Base-by-base conservation (phyloP, 2,888 invertebrate species). In the Xestia ashworthii region DNA sequence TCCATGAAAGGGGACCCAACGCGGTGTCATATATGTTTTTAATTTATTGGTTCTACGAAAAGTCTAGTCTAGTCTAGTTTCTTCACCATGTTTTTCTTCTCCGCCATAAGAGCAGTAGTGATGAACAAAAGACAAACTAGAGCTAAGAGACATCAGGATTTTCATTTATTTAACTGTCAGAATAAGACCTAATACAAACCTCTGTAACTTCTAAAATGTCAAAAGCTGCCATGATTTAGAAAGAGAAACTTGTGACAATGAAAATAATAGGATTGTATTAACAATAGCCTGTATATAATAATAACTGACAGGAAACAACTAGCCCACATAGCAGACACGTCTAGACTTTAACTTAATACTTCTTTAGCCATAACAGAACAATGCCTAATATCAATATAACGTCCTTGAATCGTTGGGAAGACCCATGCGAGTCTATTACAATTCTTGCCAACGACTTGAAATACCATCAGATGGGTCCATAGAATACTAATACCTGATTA, bases 401-500 rank as follows among this genome's bases (percentile, higher is more conserved):
- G 73, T 60, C 85, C 87, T 86, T 84, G 76, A 74, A 70, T 64
- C n/a, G 48, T 72, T 48, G 81, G 89, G 81, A 81, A 87, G 79
- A 85, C 80, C 87, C 82, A 73, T 80, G 69, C 53, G 38, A 64
- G 12, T 12, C 50, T 41, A 70, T 83, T 83, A 72, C 3, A 53
- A 87, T 89, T 83, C 86, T 71, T 44, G 46, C 65, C 83, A 80
- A 74, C 77, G 19, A 74, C 71, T 72, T 71, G 60, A 84, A 90
- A 89, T 89, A 88, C 87, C 88, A 83, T 74, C 58, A 80, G 72
- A 62, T 50, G 41, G 60, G 67, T 72, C 32, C 32, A 65, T 69
- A 65, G 90, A 85, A 89, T 90, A 89, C 86, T 80, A 89, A 89
- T 85, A 64, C 5, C 38, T 76, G 41, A 74, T 82, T 82, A 80